Base-by-base conservation (phyloP, 2,888 invertebrate species). In the Cabera pusaria region DNA sequence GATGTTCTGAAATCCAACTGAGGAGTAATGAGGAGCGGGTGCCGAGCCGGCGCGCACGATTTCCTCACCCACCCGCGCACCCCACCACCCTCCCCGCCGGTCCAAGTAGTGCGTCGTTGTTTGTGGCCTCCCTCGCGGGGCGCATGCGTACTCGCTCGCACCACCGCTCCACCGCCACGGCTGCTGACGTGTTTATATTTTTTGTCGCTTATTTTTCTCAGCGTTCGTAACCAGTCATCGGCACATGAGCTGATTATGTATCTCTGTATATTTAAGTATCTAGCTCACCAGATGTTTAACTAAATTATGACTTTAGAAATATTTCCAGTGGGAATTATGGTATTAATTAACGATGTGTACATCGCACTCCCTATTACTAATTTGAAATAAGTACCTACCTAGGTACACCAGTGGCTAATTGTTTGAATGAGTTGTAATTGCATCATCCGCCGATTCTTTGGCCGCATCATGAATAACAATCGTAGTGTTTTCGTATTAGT, bases 1-100 rank as follows among this genome's bases (percentile, higher is more conserved):
- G 88, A 87, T 88, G 88, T 88, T 88, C 85, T 86, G 66, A 86
- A 88, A 87, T 88, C 88, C 88, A 88, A 88, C 88, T 88, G 81
- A 70, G 39, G 73, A n/a, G n/a, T n/a, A n/a, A n/a, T n/a, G n/a
- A n/a, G n/a, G n/a, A 60, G 68, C 72, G 72, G 74, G 74, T 71
- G 35, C 72, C 55, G 63, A 59, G 67, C 71, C 72, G 73, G 74
- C 72, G 34, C 72, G 55, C 64, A 59, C 62, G 57, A 46, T 39
- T 39, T 63, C 71, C 59, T 71, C 49, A 50, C 58, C 52, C 57
- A 31, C 59, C 67, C 49, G 64, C 19, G 32, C 56, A 64, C 38
- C 47, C 43, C 6, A 33, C 52, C 33, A 33, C 34, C 63, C 73
- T 67, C 63, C 60, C 56, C 62, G 59, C 59, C 60, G 66, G 54